Percentiles rank a stretch among this genome's conserved stretches.
Conservation (phyloP, 1,140 invertebrate genomes). For the Caenorhabditis elegans region WBcel235 BX284606.5:15427001-15427500, state of each 20-base stretch:
- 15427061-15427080: constrained; percentile 64
- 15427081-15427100: constrained; percentile 55
- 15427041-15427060: constrained; percentile 69
- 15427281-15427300: background rate
- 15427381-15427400: constrained; percentile 55
- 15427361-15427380: too few species aligned
- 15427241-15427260: constrained; percentile 55
- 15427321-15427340: background rate
- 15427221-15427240: constrained; percentile 70
- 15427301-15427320: background rate
- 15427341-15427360: too few species aligned
- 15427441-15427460: constrained; percentile 55
- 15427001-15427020: background rate
- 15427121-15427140: constrained; percentile 70
- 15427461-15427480: constrained; percentile 53
- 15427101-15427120: constrained; percentile 58
- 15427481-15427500: constrained; percentile 54
- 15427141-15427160: constrained; percentile 73
- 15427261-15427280: constrained; percentile 64
- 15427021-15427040: constrained; percentile 66
- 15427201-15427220: constrained; percentile 74
- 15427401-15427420: constrained; percentile 56
- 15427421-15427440: constrained; percentile 55
- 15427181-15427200: constrained; percentile 71
- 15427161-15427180: constrained; percentile 72